Evolutionary conservation across 2,113 vertebrate genomes (phyloP).

Genomic region (Aplodontia rufa): DNA sequence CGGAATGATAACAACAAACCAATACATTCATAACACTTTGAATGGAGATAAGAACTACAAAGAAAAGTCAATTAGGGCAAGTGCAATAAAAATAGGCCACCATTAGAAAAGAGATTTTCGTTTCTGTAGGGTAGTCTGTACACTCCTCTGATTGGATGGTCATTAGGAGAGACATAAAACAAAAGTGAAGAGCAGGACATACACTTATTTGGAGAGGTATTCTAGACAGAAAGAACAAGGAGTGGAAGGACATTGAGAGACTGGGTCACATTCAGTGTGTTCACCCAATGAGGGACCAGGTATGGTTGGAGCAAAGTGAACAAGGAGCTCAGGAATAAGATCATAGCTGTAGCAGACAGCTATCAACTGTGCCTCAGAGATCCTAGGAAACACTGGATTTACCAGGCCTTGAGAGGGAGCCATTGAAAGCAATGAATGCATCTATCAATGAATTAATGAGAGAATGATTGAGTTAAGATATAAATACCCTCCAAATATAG

Average conservation of each 20-base stretch:
- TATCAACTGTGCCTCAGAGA: background rate
- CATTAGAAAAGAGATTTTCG: background rate
- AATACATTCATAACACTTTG: background rate
- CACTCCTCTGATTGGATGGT: background rate
- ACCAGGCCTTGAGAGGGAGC: background rate
- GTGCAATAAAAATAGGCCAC: background rate
- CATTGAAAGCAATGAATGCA: background rate
- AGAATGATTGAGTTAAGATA: background rate
- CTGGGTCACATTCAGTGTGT: background rate
- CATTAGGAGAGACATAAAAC: background rate
- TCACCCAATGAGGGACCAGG: background rate
- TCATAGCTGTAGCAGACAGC: background rate
- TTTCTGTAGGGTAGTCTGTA: background rate
- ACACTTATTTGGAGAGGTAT: background rate
- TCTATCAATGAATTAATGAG: background rate
- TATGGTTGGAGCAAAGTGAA: background rate
- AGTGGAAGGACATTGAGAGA: background rate
- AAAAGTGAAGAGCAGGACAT: background rate
- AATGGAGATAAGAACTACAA: background rate
- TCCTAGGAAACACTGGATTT: background rate
- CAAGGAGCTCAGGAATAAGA: background rate
- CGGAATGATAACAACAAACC: background rate
- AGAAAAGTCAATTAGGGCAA: background rate
- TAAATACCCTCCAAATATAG: background rate
- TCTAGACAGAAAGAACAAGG: background rate